Evolutionary conservation across 2,888 invertebrate genomes (phyloP), one percentile per base, ranked within the genome.

Genomic region (Dendrolimus pini): DNA sequence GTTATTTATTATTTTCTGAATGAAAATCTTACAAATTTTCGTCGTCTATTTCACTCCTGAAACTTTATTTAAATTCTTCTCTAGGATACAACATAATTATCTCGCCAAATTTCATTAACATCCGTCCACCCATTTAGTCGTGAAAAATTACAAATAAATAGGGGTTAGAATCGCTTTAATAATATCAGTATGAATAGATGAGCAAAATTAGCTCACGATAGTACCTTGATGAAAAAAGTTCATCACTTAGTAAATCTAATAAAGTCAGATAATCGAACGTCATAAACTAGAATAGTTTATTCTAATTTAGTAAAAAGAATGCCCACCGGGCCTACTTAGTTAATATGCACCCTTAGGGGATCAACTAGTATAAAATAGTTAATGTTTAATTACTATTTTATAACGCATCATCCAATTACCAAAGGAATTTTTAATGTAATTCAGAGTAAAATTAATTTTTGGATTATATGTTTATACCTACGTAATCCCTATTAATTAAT

Each of bases 361-460:
- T 75, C 75, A 74, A 76, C 77, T 82, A 75, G 80, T 81, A 86
- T 84, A 78, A 85, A 82, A 86, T 87, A 83, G 86, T 89, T 87
- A 87, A 89, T 87, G 89, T 89, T 89, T 89, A 90, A 90, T 89
- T 87, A 89, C 86, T 83, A 77, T 89, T 89, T 89, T 89, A 89
- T 86, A 86, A n/a, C 54, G 53, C 56, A 56, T 56, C 41, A 56
- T 53, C 52, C 41, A 55, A 55, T 54, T 52, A 47, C 30, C 30
- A 6, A 30, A 30, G 30, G 30, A 30, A 30, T 30, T 30, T 30
- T 30, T 30, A 30, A 30, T 30, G 30, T 30, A 30, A 30, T 30
- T 30, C 30, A 30, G 30, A 30, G 30, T 30, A 30, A 30, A 30
- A 30, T 30, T 30, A 30, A 3, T 30, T 30, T 30, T 30, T 55